Evolutionary conservation across 2,888 invertebrate species (phyloP).

Genomic region (Branchellion lobata): DNA sequence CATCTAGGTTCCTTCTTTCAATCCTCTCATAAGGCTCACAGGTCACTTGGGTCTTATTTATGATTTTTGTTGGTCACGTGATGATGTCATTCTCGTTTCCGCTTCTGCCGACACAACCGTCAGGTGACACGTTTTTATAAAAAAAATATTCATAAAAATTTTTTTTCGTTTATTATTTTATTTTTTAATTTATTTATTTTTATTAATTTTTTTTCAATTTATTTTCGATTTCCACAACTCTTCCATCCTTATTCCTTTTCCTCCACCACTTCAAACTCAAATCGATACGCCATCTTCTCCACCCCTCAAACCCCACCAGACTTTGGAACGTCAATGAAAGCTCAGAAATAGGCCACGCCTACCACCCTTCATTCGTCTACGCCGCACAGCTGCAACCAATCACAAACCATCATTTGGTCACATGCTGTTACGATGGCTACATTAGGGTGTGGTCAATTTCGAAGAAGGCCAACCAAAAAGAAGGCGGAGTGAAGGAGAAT

Average conservation of each 20-base stretch:
- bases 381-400: constrained; percentile 67
- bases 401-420: constrained; percentile 65
- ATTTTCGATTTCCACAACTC: too few relatives aligned
- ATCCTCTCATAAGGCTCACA: constrained; percentile 62
- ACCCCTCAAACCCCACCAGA: constrained; percentile 53
- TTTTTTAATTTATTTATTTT: neutral
- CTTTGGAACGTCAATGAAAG: constrained; percentile 66
- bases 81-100: constrained; percentile 67
- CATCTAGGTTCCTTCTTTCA: constrained; percentile 64
- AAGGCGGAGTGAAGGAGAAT: neutral
- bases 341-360: constrained; percentile 8
- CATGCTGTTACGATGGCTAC: constrained; percentile 71
- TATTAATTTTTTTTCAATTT: neutral
- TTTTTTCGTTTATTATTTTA: neutral
- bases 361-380: constrained; percentile 73
- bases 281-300: too few relatives aligned
- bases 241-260: too few relatives aligned
- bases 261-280: too few relatives aligned
- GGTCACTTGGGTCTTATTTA: constrained; percentile 72
- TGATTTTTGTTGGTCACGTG: constrained; percentile 68
- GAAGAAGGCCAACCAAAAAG: neutral
- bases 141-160: too few relatives aligned
- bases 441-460: constrained; percentile 68
- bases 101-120: constrained; percentile 73
- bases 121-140: too few relatives aligned